These are phyloP conservation scores for Dendrocincla tyrannina DNA, from an alignment of 2,797 vertebrate species.

Conservation along the genomic window DNA sequence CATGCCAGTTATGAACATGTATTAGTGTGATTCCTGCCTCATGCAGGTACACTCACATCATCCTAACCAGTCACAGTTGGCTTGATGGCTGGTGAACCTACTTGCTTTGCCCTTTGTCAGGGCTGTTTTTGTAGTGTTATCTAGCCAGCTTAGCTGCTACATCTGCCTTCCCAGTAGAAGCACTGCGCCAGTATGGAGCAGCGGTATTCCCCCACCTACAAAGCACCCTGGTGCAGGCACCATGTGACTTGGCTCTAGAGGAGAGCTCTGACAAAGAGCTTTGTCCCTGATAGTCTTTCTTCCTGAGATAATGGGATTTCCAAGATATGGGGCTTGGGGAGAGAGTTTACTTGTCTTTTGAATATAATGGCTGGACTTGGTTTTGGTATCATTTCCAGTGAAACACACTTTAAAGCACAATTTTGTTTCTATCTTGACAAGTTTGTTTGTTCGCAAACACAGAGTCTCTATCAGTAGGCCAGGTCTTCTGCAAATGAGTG, in stretches of 20 bases:
- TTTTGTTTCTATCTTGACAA: neutral
- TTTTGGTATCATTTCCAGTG: neutral
- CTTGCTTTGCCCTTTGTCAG: neutral
- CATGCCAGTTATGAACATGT: neutral
- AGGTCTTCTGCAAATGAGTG: constrained; percentile 65
- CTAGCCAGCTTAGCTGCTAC: neutral
- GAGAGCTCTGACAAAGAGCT: neutral
- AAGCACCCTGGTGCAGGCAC: neutral
- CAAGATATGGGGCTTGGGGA: neutral
- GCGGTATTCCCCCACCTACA: neutral
- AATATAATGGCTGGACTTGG: neutral
- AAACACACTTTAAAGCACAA: neutral
- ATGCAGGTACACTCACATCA: accelerated
- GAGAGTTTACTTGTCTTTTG: neutral
- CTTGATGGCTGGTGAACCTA: neutral
- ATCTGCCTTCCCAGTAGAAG: neutral
- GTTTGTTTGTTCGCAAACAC: constrained; percentile 39
- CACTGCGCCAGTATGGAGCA: neutral
- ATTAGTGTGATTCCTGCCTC: neutral
- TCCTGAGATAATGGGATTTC: constrained; percentile 25
- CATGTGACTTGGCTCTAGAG: accelerated
- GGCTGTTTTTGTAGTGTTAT: neutral
- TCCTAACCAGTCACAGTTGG: neutral
- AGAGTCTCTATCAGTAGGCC: constrained; percentile 53
- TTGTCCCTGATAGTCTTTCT: neutral